Evolutionary conservation across 2,113 vertebrate genomes (phyloP).

Genomic region (Arvicanthis niloticus): DNA sequence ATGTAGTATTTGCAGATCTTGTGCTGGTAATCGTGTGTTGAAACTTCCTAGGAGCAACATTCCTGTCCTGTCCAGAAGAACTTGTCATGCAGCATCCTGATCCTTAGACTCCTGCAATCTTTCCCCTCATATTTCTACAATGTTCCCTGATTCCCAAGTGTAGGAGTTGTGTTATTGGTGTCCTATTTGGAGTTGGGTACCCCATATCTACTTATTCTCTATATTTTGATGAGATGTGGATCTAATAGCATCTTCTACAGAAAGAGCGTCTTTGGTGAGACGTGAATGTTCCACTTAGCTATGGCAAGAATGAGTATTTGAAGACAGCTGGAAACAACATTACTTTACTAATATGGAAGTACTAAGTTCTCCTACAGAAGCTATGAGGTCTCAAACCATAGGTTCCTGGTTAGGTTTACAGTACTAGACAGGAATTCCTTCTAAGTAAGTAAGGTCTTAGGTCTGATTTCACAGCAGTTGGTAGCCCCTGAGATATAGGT

Average conservation of each 20-base stretch:
- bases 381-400: neutral
- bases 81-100: neutral
- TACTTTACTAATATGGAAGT: neutral
- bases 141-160: neutral
- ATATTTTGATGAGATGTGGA: neutral
- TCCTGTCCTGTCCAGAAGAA: neutral
- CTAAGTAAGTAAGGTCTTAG: neutral
- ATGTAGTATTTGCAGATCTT: neutral
- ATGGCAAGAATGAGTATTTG: neutral
- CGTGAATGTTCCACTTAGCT: neutral
- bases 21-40: neutral
- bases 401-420: neutral
- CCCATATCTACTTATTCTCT: neutral
- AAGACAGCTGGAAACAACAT: neutral
- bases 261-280: neutral
- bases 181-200: neutral
- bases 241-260: neutral
- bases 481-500: neutral
- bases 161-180: neutral
- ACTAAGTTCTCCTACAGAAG: neutral
- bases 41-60: neutral
- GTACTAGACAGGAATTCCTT: neutral
- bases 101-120: neutral
- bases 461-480: neutral
- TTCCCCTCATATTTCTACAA: neutral